Evolutionary conservation across 2,797 vertebrate genomes (phyloP).

Genomic region (Sebastes taczanowskii): DNA sequence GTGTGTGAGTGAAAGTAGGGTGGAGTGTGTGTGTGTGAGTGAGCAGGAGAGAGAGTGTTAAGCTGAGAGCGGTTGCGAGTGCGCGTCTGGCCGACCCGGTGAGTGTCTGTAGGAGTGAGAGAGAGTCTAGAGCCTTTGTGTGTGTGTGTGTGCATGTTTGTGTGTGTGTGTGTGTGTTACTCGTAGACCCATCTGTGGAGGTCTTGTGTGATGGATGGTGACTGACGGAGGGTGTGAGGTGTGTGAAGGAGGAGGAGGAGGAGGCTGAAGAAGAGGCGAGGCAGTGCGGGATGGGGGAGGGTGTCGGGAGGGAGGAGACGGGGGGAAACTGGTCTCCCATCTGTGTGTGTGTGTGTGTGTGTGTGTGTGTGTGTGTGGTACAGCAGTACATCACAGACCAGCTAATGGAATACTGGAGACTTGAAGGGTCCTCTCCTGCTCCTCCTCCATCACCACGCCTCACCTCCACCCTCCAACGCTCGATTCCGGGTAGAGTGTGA

Average conservation of each 20-base stretch:
- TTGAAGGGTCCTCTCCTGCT: conserved; percentile 71
- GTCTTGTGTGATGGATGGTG: conserved; percentile 72
- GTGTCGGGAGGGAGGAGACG: conserved; percentile 33
- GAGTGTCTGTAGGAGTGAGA: conserved; percentile 5
- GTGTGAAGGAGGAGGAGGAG: conserved; percentile 54
- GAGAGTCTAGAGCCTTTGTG: neutral
- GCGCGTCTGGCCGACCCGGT: conserved; percentile 7
- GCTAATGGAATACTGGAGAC: conserved; percentile 76
- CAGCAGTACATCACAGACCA: conserved; percentile 73
- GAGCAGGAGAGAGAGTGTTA: conserved; percentile 5
- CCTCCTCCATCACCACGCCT: conserved; percentile 48
- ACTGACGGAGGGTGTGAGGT: conserved; percentile 69
- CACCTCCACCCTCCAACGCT: conserved; percentile 17
- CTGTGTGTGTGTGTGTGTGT: conserved; percentile 8
- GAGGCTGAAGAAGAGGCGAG: conserved; percentile 44
- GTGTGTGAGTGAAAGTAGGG: neutral
- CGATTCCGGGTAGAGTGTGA: conserved; percentile 5
- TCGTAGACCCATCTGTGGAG: conserved; percentile 66
- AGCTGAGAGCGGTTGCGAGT: conserved; percentile 6
- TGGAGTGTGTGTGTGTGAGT: neutral
- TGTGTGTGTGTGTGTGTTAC: conserved; percentile 5
- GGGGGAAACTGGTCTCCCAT: conserved; percentile 32
- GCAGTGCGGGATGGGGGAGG: conserved; percentile 54
- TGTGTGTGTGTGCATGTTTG: neutral
- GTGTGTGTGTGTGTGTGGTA: conserved; percentile 8